Evolutionary conservation across 2,888 invertebrate genomes (phyloP).

Genomic region (Stenodera caucasica): DNA sequence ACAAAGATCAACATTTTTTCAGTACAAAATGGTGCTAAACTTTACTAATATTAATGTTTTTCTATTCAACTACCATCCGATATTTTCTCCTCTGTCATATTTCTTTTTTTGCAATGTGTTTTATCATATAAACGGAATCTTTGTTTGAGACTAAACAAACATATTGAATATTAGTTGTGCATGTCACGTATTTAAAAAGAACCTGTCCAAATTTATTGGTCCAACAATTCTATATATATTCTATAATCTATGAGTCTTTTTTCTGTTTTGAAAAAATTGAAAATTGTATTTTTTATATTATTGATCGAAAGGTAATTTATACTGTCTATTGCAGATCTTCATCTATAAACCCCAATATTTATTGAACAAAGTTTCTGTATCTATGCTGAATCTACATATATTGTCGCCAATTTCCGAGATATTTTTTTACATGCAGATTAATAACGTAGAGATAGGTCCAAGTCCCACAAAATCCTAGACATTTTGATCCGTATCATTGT

Average conservation of each 20-base stretch:
- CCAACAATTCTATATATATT: too few species aligned
- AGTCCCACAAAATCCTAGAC: constrained; percentile 4
- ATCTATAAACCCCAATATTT: too few species aligned
- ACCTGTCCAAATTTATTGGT: background rate
- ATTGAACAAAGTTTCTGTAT: too few species aligned
- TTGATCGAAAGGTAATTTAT: too few species aligned
- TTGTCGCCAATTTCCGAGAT: background rate
- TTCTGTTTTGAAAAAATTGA: too few species aligned
- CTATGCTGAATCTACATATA: background rate
- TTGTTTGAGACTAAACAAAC: constrained; percentile 3
- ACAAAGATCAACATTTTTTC: background rate
- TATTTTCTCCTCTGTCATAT: background rate
- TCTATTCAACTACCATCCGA: background rate
- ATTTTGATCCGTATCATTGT: constrained; percentile 8
- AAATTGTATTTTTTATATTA: too few species aligned
- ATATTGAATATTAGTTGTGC: constrained; percentile 14
- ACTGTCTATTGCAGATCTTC: too few species aligned
- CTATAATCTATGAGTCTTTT: too few species aligned
- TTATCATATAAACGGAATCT: background rate
- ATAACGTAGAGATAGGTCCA: constrained; percentile 5
- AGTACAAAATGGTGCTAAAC: background rate
- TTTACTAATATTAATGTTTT: background rate
- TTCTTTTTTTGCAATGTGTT: background rate
- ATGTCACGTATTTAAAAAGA: constrained; percentile 10
- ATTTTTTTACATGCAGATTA: constrained; percentile 3